Evolutionary conservation across 2,797 vertebrate species (phyloP), one percentile per base, ranked within the genome.

Genomic region (Rallus crepitans): DNA sequence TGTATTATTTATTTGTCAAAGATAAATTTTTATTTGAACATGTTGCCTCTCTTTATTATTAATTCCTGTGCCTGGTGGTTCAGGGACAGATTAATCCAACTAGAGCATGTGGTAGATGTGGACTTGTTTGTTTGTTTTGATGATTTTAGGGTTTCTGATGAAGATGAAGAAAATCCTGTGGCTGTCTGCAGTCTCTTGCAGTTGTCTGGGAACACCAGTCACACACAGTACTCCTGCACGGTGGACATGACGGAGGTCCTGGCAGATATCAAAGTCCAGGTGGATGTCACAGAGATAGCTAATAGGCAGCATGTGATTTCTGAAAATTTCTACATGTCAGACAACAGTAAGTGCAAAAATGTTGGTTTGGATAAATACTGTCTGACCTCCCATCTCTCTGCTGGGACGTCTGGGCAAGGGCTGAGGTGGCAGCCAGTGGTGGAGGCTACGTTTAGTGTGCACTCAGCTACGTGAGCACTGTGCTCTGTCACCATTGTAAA

Each of bases 331-430:
- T 24, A 82, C 31, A 95, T 98, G 94, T 87, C 95, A 14, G 5
- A 95, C 0, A 97, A 83, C 72, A 96, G 98, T 98, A 96, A 98
- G 98, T 98, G 87, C 16, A 89, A 81, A 85, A 81, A 25, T 15
- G 30, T 30, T 47, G n/a, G 28, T 31, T 63, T 84, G 65, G 52
- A 57, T 50, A 64, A 66, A 72, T 73, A 31, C 42, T 63, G 15
- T 57, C 55, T 83, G 55, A 55, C 19, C 30, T 66, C 31, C 10
- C 33, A 15, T 24, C 28, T 66, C 1, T 63, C 45, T 83, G 52
- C 56, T 33, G 20, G 42, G 50, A 45, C 12, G n/a, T n/a, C 66
- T 73, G 78, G 70, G n/a, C 35, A 84, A 76, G 23, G 61, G 68
- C 31, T 15, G 27, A 85, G 23, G 0, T 55, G 50, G 63, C 61